phyloP scores from a whole-genome alignment of 2,888 invertebrate genomes.

The Sabatieria punctata region DNA sequence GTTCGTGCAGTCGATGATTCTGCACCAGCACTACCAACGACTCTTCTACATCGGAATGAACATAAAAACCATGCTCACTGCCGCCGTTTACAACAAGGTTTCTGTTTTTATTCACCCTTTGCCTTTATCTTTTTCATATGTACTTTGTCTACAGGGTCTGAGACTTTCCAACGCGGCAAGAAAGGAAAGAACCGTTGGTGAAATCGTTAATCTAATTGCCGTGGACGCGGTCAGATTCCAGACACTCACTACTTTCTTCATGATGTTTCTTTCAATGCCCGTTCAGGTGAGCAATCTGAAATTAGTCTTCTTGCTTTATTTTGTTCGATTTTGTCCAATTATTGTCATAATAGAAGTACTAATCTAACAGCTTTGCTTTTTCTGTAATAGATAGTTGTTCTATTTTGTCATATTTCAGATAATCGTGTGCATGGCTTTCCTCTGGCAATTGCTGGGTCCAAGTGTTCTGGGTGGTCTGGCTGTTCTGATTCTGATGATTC shows the following conservation, averaged over 20 bases:
- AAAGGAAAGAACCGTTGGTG: conserved; percentile 39
- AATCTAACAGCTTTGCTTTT: too few relatives aligned
- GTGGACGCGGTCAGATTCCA: conserved; percentile 37
- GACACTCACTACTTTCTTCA: conserved; percentile 31
- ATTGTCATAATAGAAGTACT: too few relatives aligned
- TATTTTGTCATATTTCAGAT: conserved; percentile 22
- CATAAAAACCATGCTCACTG: not conserved
- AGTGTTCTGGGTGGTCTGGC: conserved; percentile 80
- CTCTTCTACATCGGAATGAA: not conserved
- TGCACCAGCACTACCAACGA: not conserved
- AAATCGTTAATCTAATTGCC: conserved; percentile 42
- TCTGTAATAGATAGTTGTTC: too few relatives aligned
- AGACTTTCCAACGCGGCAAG: conserved; percentile 36
- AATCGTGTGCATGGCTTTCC: conserved; percentile 28
- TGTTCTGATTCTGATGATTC: conserved; percentile 75
- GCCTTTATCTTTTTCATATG: too few relatives aligned
- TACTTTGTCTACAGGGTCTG: conserved; percentile 35
- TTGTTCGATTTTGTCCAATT: too few relatives aligned
- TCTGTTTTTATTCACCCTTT: not conserved
- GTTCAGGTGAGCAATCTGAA: too few relatives aligned
- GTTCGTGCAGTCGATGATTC: not conserved
- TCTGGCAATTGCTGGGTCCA: conserved; percentile 43
- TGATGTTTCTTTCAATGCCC: conserved; percentile 33
- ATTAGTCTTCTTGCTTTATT: too few relatives aligned
- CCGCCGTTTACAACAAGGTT: conserved; percentile 1